phyloP scores from a whole-genome alignment of 2,113 vertebrate genomes.

The Prionailurus bengalensis region DNA sequence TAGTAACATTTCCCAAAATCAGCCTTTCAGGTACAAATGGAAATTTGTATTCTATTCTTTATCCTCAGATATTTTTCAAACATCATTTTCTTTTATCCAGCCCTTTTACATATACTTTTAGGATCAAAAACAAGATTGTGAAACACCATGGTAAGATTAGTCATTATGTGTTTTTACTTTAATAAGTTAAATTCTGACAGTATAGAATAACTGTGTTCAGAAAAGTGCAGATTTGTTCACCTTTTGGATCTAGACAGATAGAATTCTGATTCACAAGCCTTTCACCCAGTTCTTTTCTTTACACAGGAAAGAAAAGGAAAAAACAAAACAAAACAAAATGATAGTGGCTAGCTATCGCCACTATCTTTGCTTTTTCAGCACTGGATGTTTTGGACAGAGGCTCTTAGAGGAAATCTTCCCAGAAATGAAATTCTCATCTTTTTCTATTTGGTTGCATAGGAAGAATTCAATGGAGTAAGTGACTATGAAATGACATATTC shows the following conservation, averaged over 20 bases:
- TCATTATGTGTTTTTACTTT: background rate
- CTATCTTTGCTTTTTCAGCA: conserved; percentile 72
- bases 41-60: background rate
- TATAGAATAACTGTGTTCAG: background rate
- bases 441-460: background rate
- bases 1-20: conserved; percentile 13
- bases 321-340: background rate
- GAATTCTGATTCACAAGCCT: background rate
- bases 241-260: background rate
- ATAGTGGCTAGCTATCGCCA: background rate
- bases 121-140: background rate
- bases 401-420: background rate
- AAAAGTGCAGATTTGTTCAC: background rate
- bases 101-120: background rate
- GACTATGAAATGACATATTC: background rate
- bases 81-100: background rate
- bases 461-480: background rate
- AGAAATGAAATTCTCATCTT: conserved; percentile 35
- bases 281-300: background rate
- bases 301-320: background rate
- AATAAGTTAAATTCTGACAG: background rate
- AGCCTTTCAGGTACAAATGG: background rate
- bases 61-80: background rate
- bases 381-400: conserved; percentile 74
- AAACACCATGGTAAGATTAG: background rate